A percentile compares a stretch with the other conserved stretches of the same genome.
Conservation (phyloP, 2,888 invertebrate genomes). For the Chloromyia formosa region DNA sequence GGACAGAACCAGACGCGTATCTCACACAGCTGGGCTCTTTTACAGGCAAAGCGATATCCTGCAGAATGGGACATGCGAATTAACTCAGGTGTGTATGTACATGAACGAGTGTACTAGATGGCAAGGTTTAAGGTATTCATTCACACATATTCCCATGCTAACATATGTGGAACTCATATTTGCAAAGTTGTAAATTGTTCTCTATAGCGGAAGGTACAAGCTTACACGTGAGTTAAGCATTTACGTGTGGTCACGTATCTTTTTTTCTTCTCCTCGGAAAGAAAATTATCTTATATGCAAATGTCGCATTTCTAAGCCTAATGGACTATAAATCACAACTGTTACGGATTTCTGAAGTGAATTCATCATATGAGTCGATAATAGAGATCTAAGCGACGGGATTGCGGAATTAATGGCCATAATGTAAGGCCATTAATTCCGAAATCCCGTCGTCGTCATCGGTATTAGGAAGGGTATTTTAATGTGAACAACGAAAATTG, state of each 20-base stretch:
- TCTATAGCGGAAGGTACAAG: neutral
- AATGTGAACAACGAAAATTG: too few relatives aligned
- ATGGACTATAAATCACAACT: slow-evolving; percentile 26
- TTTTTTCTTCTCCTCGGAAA: neutral
- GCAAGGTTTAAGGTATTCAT: neutral
- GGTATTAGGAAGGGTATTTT: too few relatives aligned
- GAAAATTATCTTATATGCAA: slow-evolving; percentile 28
- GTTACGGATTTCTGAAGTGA: neutral
- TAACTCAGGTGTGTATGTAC: neutral
- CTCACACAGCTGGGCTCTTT: neutral
- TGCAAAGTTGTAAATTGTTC: slow-evolving; percentile 28
- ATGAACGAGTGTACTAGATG: too few relatives aligned
- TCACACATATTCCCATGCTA: neutral
- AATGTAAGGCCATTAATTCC: too few relatives aligned
- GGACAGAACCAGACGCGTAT: neutral
- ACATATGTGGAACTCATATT: slow-evolving; percentile 15
- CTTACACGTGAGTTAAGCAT: slow-evolving; percentile 18
- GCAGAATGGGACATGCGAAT: neutral
- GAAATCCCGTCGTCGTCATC: too few relatives aligned
- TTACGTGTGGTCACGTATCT: slow-evolving; percentile 33
- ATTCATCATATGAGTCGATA: slow-evolving; percentile 11
- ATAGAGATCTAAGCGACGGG: neutral
- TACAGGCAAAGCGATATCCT: too few relatives aligned
- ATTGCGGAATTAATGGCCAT: neutral
- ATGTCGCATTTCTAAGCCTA: slow-evolving; percentile 26